Evolutionary conservation across 1,140 invertebrate species (phyloP).

Genomic region (Spodoptera litura): DNA sequence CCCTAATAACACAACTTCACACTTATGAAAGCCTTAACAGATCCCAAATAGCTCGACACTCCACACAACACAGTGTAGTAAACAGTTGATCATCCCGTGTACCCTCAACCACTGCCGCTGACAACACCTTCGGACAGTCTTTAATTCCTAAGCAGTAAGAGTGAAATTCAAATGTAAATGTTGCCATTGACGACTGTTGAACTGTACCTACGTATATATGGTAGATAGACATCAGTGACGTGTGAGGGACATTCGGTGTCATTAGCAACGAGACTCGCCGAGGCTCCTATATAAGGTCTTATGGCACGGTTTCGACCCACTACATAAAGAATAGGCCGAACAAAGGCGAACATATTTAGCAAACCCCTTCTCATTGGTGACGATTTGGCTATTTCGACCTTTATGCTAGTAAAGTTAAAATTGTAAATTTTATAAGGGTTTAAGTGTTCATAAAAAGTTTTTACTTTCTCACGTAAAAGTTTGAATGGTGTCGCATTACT

Average conservation of each 20-base stretch:
- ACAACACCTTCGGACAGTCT: too few species aligned
- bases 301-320: slow-evolving; percentile 31
- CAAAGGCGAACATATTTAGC: slow-evolving; percentile 37
- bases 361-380: slow-evolving; percentile 7
- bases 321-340: slow-evolving; percentile 44
- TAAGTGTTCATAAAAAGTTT: slow-evolving; percentile 27
- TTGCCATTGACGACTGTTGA: too few species aligned
- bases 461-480: neutral
- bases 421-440: slow-evolving; percentile 21
- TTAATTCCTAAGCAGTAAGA: too few species aligned
- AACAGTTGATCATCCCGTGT: slow-evolving; percentile 17
- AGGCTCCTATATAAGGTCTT: slow-evolving; percentile 33
- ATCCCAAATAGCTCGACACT: neutral
- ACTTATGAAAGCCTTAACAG: neutral
- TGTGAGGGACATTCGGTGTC: slow-evolving; percentile 35
- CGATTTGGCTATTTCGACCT: slow-evolving; percentile 6
- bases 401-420: neutral
- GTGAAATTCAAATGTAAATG: too few species aligned
- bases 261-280: slow-evolving; percentile 31
- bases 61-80: neutral
- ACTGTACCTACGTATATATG: neutral
- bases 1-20: neutral
- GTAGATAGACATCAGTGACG: neutral
- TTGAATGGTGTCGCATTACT: slow-evolving; percentile 19
- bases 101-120: too few species aligned